Evolutionary conservation across 2,797 vertebrate species (phyloP).

Genomic region (Taenioides sp.): DNA sequence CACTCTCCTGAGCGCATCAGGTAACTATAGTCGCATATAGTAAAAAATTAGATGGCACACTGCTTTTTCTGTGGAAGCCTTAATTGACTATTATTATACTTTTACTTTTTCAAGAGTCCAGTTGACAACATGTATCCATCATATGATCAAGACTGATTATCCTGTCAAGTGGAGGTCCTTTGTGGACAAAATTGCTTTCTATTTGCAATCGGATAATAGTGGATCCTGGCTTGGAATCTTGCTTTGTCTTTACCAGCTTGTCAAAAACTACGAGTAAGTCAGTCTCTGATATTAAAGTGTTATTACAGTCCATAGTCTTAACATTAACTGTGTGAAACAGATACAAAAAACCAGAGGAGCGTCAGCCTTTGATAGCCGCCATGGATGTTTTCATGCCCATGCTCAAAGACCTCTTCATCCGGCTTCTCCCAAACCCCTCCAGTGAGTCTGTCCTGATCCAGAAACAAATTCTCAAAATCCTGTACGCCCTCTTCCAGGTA

Average conservation of each 20-base stretch:
- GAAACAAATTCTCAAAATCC: constrained; percentile 99
- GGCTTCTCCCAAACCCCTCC: constrained; percentile 90
- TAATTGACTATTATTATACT: constrained; percentile 11
- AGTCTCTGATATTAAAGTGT: neutral
- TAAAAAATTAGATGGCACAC: neutral
- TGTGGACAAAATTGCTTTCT: constrained; percentile 98
- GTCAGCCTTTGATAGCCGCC: constrained; percentile 93
- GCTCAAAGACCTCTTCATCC: constrained; percentile 95
- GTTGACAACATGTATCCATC: constrained; percentile 97
- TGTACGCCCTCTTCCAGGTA: constrained; percentile 99
- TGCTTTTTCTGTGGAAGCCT: neutral
- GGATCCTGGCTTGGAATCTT: constrained; percentile 96
- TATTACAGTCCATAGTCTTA: neutral
- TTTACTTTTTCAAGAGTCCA: constrained; percentile 84
- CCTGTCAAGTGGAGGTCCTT: constrained; percentile 96
- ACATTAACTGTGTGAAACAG: constrained; percentile 64
- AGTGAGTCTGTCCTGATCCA: constrained; percentile 96
- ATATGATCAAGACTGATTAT: constrained; percentile 99
- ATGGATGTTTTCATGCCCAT: constrained; percentile 99
- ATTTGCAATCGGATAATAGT: constrained; percentile 96
- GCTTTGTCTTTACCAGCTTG: constrained; percentile 97
- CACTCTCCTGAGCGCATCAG: constrained; percentile 97
- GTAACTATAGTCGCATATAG: constrained; percentile 64
- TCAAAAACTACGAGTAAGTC: constrained; percentile 98
- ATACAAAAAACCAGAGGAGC: constrained; percentile 97